These are phyloP conservation scores for Agelas oroides DNA, from an alignment of 37 sponge, comb jelly and placozoan species.

Conservation along the genomic window DNA sequence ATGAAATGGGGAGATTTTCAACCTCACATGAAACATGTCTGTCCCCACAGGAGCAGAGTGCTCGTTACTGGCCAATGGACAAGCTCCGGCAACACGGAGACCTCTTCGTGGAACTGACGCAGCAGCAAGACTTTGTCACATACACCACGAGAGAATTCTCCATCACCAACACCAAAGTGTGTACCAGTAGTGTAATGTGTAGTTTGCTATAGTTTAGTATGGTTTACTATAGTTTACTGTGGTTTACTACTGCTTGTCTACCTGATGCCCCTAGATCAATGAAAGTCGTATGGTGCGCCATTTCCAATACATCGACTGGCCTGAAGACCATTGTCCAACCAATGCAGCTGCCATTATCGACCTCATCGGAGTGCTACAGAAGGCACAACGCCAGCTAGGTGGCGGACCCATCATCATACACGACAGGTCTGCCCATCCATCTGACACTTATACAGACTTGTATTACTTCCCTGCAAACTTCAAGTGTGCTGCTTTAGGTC, in stretches of 20 bases:
- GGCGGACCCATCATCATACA: slow-evolving; percentile 85
- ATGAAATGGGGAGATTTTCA: no score
- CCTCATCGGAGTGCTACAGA: slow-evolving; percentile 72
- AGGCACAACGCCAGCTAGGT: slow-evolving; percentile 66
- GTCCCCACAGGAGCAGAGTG: slow-evolving; percentile 63
- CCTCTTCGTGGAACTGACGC: slow-evolving; percentile 64
- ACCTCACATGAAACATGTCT: no score
- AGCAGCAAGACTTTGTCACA: slow-evolving; percentile 17
- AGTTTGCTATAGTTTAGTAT: no score
- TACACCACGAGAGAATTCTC: slow-evolving; percentile 73
- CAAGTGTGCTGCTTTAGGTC: neutral
- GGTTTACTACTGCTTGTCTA: no score
- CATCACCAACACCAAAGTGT: slow-evolving; percentile 73
- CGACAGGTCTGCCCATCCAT: slow-evolving; percentile 63
- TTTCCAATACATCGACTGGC: slow-evolving; percentile 82
- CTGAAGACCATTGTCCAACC: slow-evolving; percentile 46
- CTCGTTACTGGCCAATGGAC: slow-evolving; percentile 72
- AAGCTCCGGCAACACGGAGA: slow-evolving; percentile 74
- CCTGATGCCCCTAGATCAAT: slow-evolving; percentile 22
- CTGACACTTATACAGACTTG: no score
- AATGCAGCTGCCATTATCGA: slow-evolving; percentile 52
- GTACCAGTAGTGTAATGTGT: no score
- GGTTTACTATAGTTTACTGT: no score
- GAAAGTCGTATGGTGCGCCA: slow-evolving; percentile 65
- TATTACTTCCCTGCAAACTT: neutral